Percentiles rank a stretch among this genome's conserved stretches.
Conservation (phyloP, 2,888 invertebrate genomes). For the Erebia aethiops region DNA sequence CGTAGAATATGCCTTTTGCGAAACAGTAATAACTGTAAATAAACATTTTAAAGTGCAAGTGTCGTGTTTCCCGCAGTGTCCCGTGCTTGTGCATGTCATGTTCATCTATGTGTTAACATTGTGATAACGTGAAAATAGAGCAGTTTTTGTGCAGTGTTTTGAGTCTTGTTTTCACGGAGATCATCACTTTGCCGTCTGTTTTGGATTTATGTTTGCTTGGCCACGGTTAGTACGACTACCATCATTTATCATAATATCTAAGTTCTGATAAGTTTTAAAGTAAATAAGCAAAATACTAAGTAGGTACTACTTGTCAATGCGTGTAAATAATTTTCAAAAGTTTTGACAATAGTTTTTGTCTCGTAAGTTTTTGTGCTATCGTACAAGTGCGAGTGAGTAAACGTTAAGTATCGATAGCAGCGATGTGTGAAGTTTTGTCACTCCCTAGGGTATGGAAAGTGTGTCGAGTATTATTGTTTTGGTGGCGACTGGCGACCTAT, state of each 20-base stretch:
- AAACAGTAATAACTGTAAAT: constrained; percentile 64
- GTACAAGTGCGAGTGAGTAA: constrained; percentile 59
- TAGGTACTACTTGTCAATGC: constrained; percentile 47
- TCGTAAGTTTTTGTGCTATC: constrained; percentile 51
- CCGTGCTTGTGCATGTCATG: constrained; percentile 66
- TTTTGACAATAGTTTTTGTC: constrained; percentile 67
- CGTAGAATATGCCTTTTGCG: constrained; percentile 59
- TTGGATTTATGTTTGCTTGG: constrained; percentile 80
- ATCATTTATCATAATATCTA: not conserved
- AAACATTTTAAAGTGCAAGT: constrained; percentile 64
- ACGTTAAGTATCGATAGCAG: constrained; percentile 39
- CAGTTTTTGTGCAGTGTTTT: constrained; percentile 72
- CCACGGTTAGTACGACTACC: constrained; percentile 62
- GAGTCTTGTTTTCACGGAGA: constrained; percentile 74
- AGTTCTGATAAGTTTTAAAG: constrained; percentile 23
- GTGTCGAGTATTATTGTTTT: constrained; percentile 76
- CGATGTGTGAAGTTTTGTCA: constrained; percentile 58
- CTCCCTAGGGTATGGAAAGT: constrained; percentile 68
- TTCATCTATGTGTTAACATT: constrained; percentile 57
- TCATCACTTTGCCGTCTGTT: constrained; percentile 63
- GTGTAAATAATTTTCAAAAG: constrained; percentile 67
- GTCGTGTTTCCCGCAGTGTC: constrained; percentile 53
- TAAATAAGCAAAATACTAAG: constrained; percentile 30
- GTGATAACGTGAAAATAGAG: constrained; percentile 49
- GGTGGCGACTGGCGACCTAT: constrained; percentile 61